Evolutionary conservation across 2,888 invertebrate species (phyloP).

Genomic region (Acleris sparsana): DNA sequence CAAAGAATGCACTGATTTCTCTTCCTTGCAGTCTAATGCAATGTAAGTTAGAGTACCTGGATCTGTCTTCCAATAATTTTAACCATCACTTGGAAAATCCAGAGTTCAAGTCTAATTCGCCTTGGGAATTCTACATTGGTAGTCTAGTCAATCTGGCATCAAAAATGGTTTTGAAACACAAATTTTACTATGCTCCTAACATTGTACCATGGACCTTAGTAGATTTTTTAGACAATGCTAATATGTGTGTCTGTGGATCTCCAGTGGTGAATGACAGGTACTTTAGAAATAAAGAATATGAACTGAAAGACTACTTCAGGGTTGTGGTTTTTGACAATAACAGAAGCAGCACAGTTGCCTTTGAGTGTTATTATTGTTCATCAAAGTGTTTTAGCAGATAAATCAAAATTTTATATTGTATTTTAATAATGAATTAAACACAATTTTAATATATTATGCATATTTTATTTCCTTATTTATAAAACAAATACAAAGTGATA

Average conservation of each 20-base stretch:
- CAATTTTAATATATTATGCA: not conserved
- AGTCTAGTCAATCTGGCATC: slow-evolving; percentile 82
- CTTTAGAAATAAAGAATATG: slow-evolving; percentile 60
- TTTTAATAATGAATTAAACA: not conserved
- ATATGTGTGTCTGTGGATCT: slow-evolving; percentile 85
- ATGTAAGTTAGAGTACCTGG: slow-evolving; percentile 79
- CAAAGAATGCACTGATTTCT: slow-evolving; percentile 78
- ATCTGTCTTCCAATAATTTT: slow-evolving; percentile 84
- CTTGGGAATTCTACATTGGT: slow-evolving; percentile 71
- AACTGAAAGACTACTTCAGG: slow-evolving; percentile 67
- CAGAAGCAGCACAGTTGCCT: slow-evolving; percentile 66
- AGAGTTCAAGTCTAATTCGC: slow-evolving; percentile 42
- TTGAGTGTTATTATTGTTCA: slow-evolving; percentile 86
- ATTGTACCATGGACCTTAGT: slow-evolving; percentile 84
- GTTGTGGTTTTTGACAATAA: slow-evolving; percentile 65
- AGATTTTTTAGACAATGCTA: slow-evolving; percentile 83
- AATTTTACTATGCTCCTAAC: slow-evolving; percentile 81
- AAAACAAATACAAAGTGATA: not conserved
- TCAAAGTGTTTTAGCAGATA: slow-evolving; percentile 68
- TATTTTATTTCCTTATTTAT: slow-evolving; percentile 8
- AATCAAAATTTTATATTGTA: slow-evolving; percentile 1
- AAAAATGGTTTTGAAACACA: slow-evolving; percentile 77
- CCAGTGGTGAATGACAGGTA: slow-evolving; percentile 66
- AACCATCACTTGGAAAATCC: slow-evolving; percentile 43
- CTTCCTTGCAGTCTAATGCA: slow-evolving; percentile 85